Evolutionary conservation across 2,113 vertebrate genomes (phyloP).

Genomic region (Tenrec ecaudatus): DNA sequence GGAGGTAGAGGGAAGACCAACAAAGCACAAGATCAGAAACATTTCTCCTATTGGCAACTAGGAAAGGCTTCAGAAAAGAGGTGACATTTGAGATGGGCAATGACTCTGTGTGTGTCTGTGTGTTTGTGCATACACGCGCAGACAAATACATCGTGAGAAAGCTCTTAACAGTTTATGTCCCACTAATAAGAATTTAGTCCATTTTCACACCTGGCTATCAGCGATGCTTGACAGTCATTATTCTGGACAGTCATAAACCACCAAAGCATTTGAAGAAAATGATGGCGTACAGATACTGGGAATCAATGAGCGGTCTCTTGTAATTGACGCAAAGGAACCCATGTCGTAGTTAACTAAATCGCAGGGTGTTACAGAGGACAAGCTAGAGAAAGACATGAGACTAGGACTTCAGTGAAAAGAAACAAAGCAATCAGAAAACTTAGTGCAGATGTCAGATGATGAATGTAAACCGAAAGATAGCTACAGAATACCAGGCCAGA

Average conservation of each 20-base stretch:
- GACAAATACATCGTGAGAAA: neutral
- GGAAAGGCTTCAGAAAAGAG: neutral
- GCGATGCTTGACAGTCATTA: neutral
- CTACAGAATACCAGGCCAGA: no score
- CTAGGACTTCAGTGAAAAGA: neutral
- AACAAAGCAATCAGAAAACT: neutral
- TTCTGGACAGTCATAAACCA: neutral
- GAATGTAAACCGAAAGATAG: neutral
- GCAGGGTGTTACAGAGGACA: no score
- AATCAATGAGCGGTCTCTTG: neutral
- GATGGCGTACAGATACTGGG: neutral
- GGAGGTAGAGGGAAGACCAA: no score
- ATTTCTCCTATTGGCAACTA: neutral
- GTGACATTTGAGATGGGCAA: no score
- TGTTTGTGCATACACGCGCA: neutral
- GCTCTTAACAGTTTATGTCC: neutral
- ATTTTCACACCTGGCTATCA: neutral
- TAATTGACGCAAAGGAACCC: neutral
- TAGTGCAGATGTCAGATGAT: no score
- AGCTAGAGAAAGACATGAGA: neutral
- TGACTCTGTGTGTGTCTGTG: neutral
- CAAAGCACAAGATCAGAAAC: neutral
- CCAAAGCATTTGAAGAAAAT: neutral
- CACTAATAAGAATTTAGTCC: neutral
- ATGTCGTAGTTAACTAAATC: neutral